Conservation (phyloP, 2,797 vertebrate species). For the Rhodeus uyekii region DNA sequence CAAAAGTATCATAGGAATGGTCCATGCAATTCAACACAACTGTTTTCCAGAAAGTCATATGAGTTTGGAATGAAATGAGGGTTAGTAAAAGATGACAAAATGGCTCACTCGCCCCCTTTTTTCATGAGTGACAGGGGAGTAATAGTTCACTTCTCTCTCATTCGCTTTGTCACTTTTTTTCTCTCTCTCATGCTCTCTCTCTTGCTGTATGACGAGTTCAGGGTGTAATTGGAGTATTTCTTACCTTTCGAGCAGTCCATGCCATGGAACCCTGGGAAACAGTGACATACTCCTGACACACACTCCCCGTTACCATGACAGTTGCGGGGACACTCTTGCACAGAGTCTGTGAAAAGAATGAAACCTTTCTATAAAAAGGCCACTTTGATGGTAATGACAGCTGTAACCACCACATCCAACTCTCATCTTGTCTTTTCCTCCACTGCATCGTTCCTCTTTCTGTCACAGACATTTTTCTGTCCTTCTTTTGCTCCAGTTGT, state of each 20-base stretch:
- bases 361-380: conserved; percentile 31
- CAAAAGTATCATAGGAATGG: not conserved
- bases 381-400: conserved; percentile 41
- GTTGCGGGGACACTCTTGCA: conserved; percentile 97
- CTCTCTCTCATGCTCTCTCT: not conserved
- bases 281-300: conserved; percentile 95
- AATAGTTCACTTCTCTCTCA: not conserved
- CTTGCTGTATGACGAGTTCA: not conserved
- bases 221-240: conserved; percentile 50
- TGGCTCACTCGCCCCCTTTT: not conserved
- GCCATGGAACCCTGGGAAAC: conserved; percentile 98
- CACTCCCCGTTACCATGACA: conserved; percentile 98
- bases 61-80: not conserved
- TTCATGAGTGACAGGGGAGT: not conserved
- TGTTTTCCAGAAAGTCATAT: not conserved
- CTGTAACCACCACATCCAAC: conserved; percentile 26
- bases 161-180: not conserved
- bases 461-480: conserved; percentile 18
- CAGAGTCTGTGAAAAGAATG: conserved; percentile 85
- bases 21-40: not conserved
- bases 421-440: conserved; percentile 7
- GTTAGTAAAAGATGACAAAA: conserved; percentile 1
- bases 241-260: conserved; percentile 99
- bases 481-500: conserved; percentile 20
- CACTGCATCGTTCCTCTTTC: not conserved